A percentile compares a stretch with the other conserved stretches of the same genome.
Evolutionary conservation across 2,113 vertebrate species (phyloP).

Genomic region (Melanocharis versteri): DNA sequence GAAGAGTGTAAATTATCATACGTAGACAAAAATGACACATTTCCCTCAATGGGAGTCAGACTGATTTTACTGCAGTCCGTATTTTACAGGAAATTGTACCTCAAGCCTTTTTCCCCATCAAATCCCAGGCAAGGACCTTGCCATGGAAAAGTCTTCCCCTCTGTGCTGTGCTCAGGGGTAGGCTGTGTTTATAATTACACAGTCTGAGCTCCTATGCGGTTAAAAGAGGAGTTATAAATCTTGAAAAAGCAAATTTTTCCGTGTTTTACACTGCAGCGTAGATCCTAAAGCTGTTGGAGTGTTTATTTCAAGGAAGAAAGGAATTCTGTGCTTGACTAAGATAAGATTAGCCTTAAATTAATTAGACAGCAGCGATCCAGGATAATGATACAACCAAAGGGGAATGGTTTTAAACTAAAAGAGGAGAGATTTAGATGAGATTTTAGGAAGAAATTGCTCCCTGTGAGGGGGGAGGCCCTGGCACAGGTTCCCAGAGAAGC

Average conservation of each 20-base stretch:
- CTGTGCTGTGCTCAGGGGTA: fast-evolving
- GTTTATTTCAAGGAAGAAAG: neutral
- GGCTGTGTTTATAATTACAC: fast-evolving
- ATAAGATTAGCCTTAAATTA: neutral
- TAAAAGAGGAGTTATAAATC: neutral
- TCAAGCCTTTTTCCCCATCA: neutral
- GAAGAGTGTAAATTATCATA: neutral
- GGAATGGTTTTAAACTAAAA: neutral
- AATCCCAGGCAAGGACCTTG: neutral
- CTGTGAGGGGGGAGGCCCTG: neutral
- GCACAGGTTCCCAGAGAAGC: neutral
- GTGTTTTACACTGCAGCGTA: neutral
- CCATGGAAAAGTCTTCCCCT: neutral
- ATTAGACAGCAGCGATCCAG: neutral
- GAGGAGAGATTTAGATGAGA: neutral
- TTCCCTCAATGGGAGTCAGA: neutral
- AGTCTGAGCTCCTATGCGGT: neutral
- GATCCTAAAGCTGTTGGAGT: neutral
- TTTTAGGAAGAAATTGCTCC: neutral
- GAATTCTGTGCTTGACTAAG: neutral
- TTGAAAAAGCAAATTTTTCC: neutral
- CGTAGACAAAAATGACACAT: neutral
- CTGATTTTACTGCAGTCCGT: neutral
- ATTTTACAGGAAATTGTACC: neutral
- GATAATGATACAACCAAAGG: neutral